phyloP scores from a whole-genome alignment of 1,140 invertebrate species.

The Hylyphantes graminicola region DNA sequence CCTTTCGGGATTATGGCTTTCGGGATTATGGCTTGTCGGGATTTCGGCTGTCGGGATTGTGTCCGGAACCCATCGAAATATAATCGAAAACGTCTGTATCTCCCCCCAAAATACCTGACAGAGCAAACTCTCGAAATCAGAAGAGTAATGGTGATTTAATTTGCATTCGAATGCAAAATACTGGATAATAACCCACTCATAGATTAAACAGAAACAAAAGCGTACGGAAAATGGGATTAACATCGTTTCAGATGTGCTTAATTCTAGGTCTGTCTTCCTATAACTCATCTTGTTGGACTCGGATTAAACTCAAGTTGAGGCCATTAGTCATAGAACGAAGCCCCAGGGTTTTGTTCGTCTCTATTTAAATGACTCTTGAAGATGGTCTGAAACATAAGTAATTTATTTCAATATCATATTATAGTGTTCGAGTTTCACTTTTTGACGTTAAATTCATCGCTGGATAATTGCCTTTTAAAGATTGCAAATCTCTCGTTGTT shows the following conservation, averaged over 20 bases:
- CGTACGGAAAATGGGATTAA: slow-evolving; percentile 17
- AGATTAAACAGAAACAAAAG: background rate
- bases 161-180: slow-evolving; percentile 2
- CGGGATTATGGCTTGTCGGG: too few relatives aligned
- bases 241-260: slow-evolving; percentile 7
- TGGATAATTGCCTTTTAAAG: too few relatives aligned
- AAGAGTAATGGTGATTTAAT: slow-evolving; percentile 25
- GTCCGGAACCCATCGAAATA: too few relatives aligned
- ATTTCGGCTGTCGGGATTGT: too few relatives aligned
- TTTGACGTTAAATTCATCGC: too few relatives aligned
- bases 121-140: too few relatives aligned
- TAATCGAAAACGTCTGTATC: too few relatives aligned
- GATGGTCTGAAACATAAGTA: slow-evolving; percentile 1
- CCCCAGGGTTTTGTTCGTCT: slow-evolving; percentile 4
- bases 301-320: slow-evolving; percentile 28
- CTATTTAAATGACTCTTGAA: background rate
- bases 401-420: slow-evolving; percentile 1
- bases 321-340: slow-evolving; percentile 14
- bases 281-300: background rate
- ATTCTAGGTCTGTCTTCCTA: background rate
- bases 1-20: too few relatives aligned
- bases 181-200: background rate
- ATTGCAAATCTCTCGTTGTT: too few relatives aligned
- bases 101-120: too few relatives aligned
- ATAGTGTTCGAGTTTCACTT: too few relatives aligned